These are phyloP conservation scores for Typhlomys cinereus DNA, from an alignment of 2,113 vertebrate genomes.

Conservation along the genomic window DNA sequence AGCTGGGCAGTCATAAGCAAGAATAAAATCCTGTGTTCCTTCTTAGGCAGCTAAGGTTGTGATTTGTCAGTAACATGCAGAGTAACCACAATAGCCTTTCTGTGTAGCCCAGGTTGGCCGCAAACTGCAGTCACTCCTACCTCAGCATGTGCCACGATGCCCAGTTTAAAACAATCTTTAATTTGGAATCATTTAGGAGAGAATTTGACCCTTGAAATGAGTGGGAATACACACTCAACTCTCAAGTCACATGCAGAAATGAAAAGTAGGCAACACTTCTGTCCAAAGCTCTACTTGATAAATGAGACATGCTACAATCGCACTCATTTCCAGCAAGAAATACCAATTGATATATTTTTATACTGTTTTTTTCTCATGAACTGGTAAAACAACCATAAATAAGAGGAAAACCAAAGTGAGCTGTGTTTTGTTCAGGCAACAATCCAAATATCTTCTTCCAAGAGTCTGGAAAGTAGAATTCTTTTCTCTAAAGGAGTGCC, in stretches of 20 bases:
- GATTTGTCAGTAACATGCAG: too few species aligned
- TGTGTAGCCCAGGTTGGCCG: not conserved
- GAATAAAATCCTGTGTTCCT: too few species aligned
- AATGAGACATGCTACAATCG: slow-evolving; percentile 14
- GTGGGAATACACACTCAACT: not conserved
- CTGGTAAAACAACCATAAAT: slow-evolving; percentile 20
- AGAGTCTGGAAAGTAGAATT: not conserved
- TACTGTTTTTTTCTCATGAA: not conserved
- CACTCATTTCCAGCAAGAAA: slow-evolving; percentile 16
- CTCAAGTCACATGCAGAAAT: not conserved
- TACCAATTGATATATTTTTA: not conserved
- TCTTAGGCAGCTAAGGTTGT: too few species aligned
- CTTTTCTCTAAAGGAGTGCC: not conserved
- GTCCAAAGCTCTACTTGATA: slow-evolving; percentile 20
- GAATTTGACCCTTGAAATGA: slow-evolving; percentile 6
- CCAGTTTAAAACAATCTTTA: not conserved
- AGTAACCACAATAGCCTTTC: too few species aligned
- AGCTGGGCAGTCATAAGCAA: too few species aligned
- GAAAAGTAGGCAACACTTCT: not conserved
- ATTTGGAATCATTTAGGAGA: not conserved
- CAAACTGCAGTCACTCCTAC: not conserved
- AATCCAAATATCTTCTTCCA: slow-evolving; percentile 41
- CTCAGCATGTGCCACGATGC: not conserved
- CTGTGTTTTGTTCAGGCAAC: slow-evolving; percentile 1
- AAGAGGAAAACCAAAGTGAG: not conserved